Percentiles rank a stretch among this genome's conserved stretches.
These are phyloP conservation scores for human DNA, from an alignment of 2,113 vertebrate genomes.

Conservation along the genomic window DNA sequence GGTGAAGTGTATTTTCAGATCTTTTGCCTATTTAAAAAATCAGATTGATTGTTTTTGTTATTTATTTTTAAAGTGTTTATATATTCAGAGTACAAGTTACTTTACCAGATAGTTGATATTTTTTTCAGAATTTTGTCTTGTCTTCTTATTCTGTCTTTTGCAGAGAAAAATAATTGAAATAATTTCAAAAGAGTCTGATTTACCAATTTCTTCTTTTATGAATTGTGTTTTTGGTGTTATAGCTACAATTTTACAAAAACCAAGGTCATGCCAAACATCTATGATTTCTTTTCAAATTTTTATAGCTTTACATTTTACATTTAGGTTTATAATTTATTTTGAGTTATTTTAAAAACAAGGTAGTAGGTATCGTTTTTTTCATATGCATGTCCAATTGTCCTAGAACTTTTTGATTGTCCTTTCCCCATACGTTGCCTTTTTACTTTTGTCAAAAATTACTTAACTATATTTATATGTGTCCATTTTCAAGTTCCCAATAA, in stretches of 20 bases:
- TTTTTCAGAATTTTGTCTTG: neutral
- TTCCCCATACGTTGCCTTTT: neutral
- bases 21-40: neutral
- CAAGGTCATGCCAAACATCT: neutral
- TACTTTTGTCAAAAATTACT: neutral
- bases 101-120: neutral
- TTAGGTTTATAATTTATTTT: neutral
- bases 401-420: neutral
- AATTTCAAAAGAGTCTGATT: neutral
- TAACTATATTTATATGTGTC: neutral
- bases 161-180: neutral
- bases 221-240: neutral
- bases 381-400: neutral
- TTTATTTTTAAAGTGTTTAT: neutral
- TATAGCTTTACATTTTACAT: neutral
- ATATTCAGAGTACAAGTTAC: neutral
- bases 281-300: neutral
- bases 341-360: neutral
- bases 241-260: neutral
- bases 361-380: neutral
- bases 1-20: neutral
- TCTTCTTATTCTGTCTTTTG: neutral
- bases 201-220: neutral
- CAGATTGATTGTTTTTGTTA: neutral
- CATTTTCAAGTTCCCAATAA: neutral